A percentile compares a stretch with the other conserved stretches of the same genome.
phyloP scores from a whole-genome alignment of 2,797 vertebrate genomes.

The Natrix natrix region DNA sequence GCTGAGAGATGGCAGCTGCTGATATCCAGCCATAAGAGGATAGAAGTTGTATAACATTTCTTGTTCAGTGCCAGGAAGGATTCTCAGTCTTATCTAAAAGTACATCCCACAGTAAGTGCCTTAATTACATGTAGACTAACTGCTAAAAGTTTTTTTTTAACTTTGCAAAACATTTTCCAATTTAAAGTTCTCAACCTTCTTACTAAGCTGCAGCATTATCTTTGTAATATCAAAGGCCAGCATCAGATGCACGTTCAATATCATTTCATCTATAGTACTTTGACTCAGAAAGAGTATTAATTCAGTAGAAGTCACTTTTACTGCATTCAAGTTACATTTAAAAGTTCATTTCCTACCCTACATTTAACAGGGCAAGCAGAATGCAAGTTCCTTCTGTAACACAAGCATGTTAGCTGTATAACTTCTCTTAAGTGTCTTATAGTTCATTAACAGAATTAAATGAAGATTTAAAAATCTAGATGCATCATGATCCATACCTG shows the following conservation, averaged over 20 bases:
- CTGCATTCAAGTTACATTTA: neutral
- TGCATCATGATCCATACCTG: constrained; percentile 76
- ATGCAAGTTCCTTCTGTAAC: neutral
- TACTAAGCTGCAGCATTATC: neutral
- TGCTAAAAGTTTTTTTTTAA: neutral
- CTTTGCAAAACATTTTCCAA: neutral
- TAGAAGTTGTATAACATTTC: constrained; percentile 97
- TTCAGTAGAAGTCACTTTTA: neutral
- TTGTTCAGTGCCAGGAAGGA: constrained; percentile 89
- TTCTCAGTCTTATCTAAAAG: constrained; percentile 86
- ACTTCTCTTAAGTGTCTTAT: neutral
- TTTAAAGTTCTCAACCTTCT: neutral
- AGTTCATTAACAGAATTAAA: neutral
- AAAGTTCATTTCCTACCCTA: neutral
- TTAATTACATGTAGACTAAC: neutral
- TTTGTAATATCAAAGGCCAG: neutral
- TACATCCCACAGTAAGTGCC: neutral
- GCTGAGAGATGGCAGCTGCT: constrained; percentile 89
- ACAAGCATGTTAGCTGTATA: neutral
- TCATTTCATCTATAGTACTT: neutral
- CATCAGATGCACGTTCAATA: neutral
- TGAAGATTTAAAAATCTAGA: neutral
- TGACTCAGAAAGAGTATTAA: neutral
- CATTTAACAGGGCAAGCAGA: neutral
- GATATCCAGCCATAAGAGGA: constrained; percentile 96